Conservation (phyloP, 2,113 vertebrate genomes). For the Tragelaphus scriptus region DNA sequence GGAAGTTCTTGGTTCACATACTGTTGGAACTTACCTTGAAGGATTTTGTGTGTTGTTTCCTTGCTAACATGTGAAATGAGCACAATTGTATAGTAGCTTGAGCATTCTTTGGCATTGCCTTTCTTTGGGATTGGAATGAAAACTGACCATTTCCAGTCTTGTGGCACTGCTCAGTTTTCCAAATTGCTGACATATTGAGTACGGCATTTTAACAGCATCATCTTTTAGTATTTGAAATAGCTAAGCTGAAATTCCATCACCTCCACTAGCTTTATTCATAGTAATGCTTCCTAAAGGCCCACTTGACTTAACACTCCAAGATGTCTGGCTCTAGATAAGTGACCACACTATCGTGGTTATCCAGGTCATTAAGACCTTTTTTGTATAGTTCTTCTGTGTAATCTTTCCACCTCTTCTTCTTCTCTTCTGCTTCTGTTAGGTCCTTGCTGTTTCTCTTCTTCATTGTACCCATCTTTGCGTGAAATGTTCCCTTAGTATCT, state of each 20-base stretch:
- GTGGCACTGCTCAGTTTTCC: not conserved
- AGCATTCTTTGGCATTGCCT: not conserved
- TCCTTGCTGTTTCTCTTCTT: not conserved
- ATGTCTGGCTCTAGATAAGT: not conserved
- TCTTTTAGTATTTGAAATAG: not conserved
- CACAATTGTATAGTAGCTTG: not conserved
- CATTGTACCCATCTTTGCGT: not conserved
- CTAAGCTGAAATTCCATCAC: not conserved
- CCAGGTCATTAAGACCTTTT: not conserved
- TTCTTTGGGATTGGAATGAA: not conserved
- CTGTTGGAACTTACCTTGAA: not conserved
- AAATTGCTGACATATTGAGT: not conserved
- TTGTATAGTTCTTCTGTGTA: not conserved
- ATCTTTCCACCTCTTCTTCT: not conserved
- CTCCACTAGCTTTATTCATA: not conserved
- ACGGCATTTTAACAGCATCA: not conserved
- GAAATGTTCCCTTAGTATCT: not conserved
- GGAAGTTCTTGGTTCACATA: not conserved
- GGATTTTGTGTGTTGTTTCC: not conserved
- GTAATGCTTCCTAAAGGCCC: not conserved
- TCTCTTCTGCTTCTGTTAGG: not conserved
- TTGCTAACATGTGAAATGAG: not conserved
- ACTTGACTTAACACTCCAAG: not conserved
- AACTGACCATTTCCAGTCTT: not conserved
- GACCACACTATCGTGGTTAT: not conserved